Conservation (phyloP, 1,140 invertebrate genomes). For the Saxidomus purpurata region DNA sequence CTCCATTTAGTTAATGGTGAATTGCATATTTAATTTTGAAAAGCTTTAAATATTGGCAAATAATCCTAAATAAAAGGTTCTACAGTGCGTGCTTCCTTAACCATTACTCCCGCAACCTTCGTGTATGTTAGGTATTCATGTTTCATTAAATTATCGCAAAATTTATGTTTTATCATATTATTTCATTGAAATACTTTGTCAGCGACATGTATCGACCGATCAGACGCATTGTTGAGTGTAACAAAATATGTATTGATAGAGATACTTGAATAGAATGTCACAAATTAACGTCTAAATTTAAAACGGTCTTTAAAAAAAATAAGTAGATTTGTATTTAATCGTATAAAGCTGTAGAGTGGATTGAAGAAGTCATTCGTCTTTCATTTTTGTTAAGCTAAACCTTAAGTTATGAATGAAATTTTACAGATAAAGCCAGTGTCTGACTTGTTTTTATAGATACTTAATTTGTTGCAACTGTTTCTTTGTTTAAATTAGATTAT, state of each 20-base stretch:
- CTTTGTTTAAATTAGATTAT: no score
- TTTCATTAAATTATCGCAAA: neutral
- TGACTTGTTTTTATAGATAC: neutral
- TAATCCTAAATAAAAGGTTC: conserved; percentile 12
- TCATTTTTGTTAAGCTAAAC: neutral
- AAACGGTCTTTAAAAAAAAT: conserved; percentile 7
- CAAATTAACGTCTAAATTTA: conserved; percentile 1
- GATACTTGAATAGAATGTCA: conserved; percentile 10
- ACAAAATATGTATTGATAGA: neutral
- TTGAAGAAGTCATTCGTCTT: neutral
- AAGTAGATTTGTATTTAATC: conserved; percentile 32
- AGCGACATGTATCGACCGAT: neutral
- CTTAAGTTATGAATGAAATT: neutral
- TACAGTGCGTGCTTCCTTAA: neutral
- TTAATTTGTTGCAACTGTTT: no score
- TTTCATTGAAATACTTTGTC: conserved; percentile 24
- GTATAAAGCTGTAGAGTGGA: neutral
- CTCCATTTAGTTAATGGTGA: neutral
- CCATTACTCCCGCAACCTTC: neutral
- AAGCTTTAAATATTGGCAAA: conserved; percentile 21
- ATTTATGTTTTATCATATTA: conserved; percentile 11
- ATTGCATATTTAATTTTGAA: conserved; percentile 12
- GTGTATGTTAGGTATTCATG: neutral
- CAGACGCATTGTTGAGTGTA: neutral
- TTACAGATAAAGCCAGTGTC: neutral